Percentiles rank a stretch among this genome's conserved stretches.
phyloP scores from a whole-genome alignment of 1,140 invertebrate species.

The Platyura marginata region DNA sequence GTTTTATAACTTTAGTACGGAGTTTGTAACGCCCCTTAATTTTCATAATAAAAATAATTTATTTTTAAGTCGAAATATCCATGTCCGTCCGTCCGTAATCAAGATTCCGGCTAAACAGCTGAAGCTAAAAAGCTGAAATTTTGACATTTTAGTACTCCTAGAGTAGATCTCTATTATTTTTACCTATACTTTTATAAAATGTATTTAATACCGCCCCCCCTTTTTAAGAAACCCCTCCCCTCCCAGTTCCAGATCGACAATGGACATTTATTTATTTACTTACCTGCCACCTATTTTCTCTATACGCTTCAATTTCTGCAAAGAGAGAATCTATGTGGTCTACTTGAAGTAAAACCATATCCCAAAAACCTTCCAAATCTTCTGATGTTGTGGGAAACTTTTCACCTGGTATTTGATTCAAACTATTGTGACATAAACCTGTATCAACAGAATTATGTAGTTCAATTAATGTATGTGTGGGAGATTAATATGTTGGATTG shows the following conservation, averaged over 20 bases:
- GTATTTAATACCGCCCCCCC: no score
- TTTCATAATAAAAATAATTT: no score
- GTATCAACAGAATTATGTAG: constrained; percentile 7
- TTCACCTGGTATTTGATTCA: constrained; percentile 51
- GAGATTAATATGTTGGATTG: no score
- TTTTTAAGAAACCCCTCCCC: no score
- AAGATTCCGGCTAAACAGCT: not conserved
- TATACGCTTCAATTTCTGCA: constrained; percentile 49
- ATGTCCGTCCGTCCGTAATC: constrained; percentile 10
- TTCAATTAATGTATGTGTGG: not conserved
- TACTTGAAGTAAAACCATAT: constrained; percentile 86
- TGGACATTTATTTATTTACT: not conserved
- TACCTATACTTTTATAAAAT: no score
- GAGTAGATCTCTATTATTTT: no score
- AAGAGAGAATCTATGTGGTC: constrained; percentile 61
- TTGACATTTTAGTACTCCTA: no score
- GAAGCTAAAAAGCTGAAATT: not conserved
- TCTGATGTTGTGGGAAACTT: constrained; percentile 69
- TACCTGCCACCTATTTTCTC: constrained; percentile 49
- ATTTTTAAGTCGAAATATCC: no score
- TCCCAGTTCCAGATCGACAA: not conserved
- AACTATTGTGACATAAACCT: constrained; percentile 38
- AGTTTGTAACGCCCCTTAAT: no score
- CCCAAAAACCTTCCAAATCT: constrained; percentile 91
- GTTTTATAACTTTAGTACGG: no score